phyloP scores from a whole-genome alignment of 2,797 vertebrate species.

The Antrozous pallidus region DNA sequence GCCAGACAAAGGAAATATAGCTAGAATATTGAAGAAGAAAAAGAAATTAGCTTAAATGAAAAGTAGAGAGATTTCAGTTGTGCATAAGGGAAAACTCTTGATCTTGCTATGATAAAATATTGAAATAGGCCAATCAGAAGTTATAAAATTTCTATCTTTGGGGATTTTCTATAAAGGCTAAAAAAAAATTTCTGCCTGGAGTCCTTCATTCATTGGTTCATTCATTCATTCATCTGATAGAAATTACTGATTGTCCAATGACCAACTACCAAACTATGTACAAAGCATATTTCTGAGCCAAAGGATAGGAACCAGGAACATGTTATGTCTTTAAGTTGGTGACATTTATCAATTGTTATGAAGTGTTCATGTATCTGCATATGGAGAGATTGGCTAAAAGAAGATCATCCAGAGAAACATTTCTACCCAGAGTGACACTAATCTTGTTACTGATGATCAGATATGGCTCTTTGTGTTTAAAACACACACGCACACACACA shows the following conservation, averaged over 20 bases:
- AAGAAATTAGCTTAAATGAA: conserved; percentile 19
- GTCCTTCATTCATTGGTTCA: not conserved
- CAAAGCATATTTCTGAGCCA: not conserved
- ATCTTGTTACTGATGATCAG: not conserved
- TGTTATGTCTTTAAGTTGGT: not conserved
- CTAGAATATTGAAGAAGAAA: not conserved
- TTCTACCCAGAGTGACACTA: not conserved
- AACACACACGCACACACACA: not conserved
- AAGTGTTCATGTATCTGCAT: not conserved
- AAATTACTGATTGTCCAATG: not conserved
- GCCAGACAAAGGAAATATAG: not conserved
- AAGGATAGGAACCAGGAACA: not conserved
- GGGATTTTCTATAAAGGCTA: not conserved
- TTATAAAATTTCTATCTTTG: not conserved
- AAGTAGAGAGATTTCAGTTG: not conserved
- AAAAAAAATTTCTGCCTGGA: not conserved
- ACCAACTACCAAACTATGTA: not conserved
- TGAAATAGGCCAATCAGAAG: not conserved
- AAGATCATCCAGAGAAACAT: not conserved
- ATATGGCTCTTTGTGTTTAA: not conserved
- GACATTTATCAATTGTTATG: conserved; percentile 11
- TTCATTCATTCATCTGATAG: not conserved
- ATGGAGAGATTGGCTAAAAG: not conserved
- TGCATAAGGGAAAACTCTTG: not conserved
- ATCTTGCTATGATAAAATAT: conserved; percentile 17